Evolutionary conservation across 2,797 vertebrate genomes (phyloP), one percentile per base, ranked within the genome.

Genomic region (Heteromormyrus szaboi): DNA sequence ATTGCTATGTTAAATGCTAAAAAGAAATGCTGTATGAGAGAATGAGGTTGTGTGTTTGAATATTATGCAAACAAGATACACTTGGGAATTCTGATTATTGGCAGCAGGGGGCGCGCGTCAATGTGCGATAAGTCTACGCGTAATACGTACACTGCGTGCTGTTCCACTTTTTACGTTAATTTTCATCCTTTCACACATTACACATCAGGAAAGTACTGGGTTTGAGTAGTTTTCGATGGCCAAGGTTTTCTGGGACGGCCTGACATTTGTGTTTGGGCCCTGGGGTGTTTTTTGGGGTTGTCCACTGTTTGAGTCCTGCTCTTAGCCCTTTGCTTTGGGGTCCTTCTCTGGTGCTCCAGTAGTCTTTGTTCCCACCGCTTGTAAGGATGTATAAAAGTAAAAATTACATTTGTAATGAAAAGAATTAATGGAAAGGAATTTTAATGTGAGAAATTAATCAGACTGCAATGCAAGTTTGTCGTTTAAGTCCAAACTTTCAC

Each of bases 341-440:
- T 46, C n/a, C 11, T 46, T 25, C 37, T 62, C 56, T 87, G 86
- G 19, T 87, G 56, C 54, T 87, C 86, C 86, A 65, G 86, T 41
- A 87, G 86, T 65, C 56, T 41, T 37, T 46, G 19, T 46, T 87
- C 86, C 86, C 86, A 87, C 51, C 56, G 86, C 86, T 87, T 46
- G 19, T 79, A 79, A 41, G 14, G 17, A n/a, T n/a, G 41, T 19
- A n/a, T 8, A 11, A 11, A 87, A 41, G 14, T 7, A 22, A 11
- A n/a, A 22, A 46, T 25, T 12, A 19, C 6, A 53, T 25, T 51
- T 33, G 17, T 11, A 17, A 17, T 22, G 87, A 17, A 29, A 62
- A 87, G 1, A 87, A 50, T 22, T 12, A 87, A 44, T 87, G 22
- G 9, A 9, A 79, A 79, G 5, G 37, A 41, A 41, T 46, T 79